Evolutionary conservation across 2,113 vertebrate species (phyloP), one percentile per base, ranked within the genome.

Genomic region (Sebastes schlegelii): DNA sequence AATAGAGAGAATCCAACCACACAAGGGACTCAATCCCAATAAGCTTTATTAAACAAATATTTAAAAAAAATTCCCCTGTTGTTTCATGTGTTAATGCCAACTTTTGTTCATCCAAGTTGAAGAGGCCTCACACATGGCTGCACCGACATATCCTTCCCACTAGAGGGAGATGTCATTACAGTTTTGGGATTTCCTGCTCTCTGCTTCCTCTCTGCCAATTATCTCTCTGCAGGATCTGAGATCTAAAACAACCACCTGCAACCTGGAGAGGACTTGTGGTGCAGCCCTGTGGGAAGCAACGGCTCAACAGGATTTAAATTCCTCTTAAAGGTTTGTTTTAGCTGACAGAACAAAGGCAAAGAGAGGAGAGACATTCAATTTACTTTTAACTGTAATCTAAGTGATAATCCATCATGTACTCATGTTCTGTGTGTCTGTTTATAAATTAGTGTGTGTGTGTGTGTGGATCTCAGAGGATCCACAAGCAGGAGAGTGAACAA

Each of bases 121-220:
- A 17, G 12, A 61, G 2, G 48, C 10, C 7, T 74, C 10, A 57
- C 45, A 64, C 8, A 34, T 57, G 12, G 13, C 49, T 83, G 91
- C 48, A 85, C 45, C 80, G n/a, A 81, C 62, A 49, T 1, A 14
- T 69, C 2, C 5, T 34, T 0, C 0, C 90, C 92, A 85, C 90
- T 57, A 83, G 91, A 42, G 83, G 88, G 92, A 46, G 83, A 43
- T 79, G 10, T 76, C 34, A 49, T 17, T 46, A 58, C 12, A 81
- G n/a, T 3, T 55, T 61, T 70, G 45, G 5, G n/a, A 23, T 51
- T 34, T 42, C 17, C 21, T 71, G 34, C 3, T 23, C 34, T 9
- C 10, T 12, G 7, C 10, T 58, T 70, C 46, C 11, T 55, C 23
- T 62, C 51, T 71, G 8, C 26, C 19, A 9, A 21, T 6, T 34